Evolutionary conservation across 2,888 invertebrate genomes (phyloP).

Genomic region (Polietes domitor): DNA sequence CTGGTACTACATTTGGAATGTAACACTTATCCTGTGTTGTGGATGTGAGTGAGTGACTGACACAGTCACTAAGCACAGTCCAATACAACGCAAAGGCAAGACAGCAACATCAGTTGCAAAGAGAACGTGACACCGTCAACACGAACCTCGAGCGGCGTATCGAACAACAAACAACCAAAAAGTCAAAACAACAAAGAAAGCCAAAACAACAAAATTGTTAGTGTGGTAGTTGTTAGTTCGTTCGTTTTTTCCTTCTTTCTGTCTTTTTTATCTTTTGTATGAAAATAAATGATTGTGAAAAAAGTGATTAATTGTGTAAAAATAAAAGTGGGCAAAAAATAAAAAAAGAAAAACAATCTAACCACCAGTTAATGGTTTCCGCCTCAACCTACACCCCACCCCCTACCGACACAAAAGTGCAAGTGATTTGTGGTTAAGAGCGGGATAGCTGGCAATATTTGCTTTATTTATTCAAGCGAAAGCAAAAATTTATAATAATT

Average conservation of each 20-base stretch:
- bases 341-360: neutral
- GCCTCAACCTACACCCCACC: neutral
- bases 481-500: slow-evolving; percentile 30
- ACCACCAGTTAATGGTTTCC: neutral
- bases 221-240: neutral
- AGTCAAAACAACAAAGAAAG: too few relatives aligned
- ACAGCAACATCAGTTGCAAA: slow-evolving; percentile 65
- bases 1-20: slow-evolving; percentile 56
- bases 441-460: neutral
- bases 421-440: neutral
- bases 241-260: neutral
- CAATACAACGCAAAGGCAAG: slow-evolving; percentile 3
- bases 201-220: slow-evolving; percentile 6
- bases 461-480: slow-evolving; percentile 11
- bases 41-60: slow-evolving; percentile 8
- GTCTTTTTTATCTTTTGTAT: slow-evolving; percentile 3
- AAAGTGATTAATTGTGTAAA: slow-evolving; percentile 36
- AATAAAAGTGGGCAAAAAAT: neutral
- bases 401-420: neutral
- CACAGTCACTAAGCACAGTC: too few relatives aligned
- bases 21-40: slow-evolving; percentile 61
- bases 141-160: slow-evolving; percentile 25
- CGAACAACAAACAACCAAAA: slow-evolving; percentile 19
- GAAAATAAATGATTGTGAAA: slow-evolving; percentile 30
- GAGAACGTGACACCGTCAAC: slow-evolving; percentile 65